phyloP scores from a whole-genome alignment of 2,797 vertebrate species.

The Sarcophilus harrisii region DNA sequence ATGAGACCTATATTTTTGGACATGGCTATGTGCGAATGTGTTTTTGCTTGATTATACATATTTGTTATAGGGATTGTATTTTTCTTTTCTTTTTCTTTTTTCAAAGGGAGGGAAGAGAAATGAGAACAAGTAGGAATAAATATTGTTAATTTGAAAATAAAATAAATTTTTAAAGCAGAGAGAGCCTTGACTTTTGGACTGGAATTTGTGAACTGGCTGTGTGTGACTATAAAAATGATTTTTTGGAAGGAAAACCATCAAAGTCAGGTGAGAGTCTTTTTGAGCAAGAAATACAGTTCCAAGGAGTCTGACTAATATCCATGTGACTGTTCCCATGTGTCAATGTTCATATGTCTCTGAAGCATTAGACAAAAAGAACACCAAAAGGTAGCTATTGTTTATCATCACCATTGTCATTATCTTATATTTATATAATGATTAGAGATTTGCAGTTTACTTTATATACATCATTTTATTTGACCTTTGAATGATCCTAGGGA shows the following conservation, averaged over 20 bases:
- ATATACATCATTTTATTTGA: not conserved
- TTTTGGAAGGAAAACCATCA: not conserved
- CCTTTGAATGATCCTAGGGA: not conserved
- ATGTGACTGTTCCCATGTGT: not conserved
- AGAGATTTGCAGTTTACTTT: not conserved
- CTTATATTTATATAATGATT: not conserved
- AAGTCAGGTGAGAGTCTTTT: not conserved
- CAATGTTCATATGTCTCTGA: not conserved
- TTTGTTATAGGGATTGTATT: not conserved
- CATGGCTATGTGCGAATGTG: not conserved
- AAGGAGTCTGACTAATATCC: not conserved
- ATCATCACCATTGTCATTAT: not conserved
- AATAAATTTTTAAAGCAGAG: not conserved
- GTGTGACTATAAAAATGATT: not conserved
- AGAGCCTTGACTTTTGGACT: not conserved
- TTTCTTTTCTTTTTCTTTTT: not conserved
- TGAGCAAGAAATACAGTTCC: not conserved
- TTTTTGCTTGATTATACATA: not conserved
- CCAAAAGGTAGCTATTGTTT: not conserved
- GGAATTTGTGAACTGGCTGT: not conserved
- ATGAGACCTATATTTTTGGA: not conserved
- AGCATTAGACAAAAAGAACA: not conserved
- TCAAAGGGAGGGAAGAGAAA: not conserved
- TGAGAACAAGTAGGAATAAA: not conserved
- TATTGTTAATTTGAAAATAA: not conserved